Base-by-base conservation (phyloP, 2,113 vertebrate genomes). In the Cyrtonyx montezumae region DNA sequence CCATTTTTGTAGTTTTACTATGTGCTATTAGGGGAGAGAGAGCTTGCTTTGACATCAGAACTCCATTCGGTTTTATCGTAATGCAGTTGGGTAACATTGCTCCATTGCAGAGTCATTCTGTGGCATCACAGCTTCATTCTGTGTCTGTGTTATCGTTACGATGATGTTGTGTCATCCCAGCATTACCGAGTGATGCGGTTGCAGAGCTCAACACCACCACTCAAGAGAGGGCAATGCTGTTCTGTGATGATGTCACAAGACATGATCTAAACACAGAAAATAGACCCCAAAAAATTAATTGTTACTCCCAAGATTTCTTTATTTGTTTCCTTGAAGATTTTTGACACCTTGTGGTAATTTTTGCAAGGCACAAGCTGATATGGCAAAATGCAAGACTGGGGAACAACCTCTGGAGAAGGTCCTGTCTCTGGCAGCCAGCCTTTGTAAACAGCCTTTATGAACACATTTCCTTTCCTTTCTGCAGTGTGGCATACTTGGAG, bases 1-100 rank as follows among this genome's bases (percentile, higher is more conserved):
- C 94, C 69, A 66, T 92, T 96, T 87, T 71, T 8, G 3, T 88
- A 45, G 87, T 68, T 93, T 78, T 83, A 34, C 49, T 55, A 16
- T 18, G 13, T 73, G 93, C 82, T 71, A 32, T 89, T 95, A 84
- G 79, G 58, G 66, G 63, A 79, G 70, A 32, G 10, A 66, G 45
- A 9, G 0, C 90, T 40, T 61, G 17, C 83, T 77, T 45, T 75
- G 84, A 70, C 74, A 79, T 43, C 93, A 85, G 76, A 84, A 21
- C 66, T 79, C 65, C 58, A 28, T 40, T 79, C 2, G 9, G 45
- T 61, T 65, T 70, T 56, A 49, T 79, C 45, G 16, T 63, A 40
- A 71, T 6, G 49, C 45, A 48, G 65, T 79, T 59, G 46, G 11
- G 36, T 32, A 63, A 62, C 4, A 2, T 88, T 2, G 19, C 45